Evolutionary conservation across 2,113 vertebrate genomes (phyloP).

Genomic region (Psittacus erithacus): DNA sequence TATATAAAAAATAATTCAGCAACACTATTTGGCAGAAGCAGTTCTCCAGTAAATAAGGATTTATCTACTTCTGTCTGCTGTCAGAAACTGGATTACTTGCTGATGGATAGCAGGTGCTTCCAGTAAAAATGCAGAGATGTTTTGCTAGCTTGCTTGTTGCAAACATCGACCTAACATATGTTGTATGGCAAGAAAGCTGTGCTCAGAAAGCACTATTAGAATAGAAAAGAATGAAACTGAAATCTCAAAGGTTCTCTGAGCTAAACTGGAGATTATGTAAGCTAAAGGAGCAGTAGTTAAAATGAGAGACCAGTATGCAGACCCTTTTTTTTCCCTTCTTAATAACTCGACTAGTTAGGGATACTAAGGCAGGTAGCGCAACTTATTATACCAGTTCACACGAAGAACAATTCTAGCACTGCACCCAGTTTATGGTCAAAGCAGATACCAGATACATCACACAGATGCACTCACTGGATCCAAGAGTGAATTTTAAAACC

Average conservation of each 20-base stretch:
- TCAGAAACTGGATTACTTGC: background rate
- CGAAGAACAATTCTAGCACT: background rate
- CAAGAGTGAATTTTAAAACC: no score
- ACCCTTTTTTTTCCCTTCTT: fast-evolving
- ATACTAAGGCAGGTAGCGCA: fast-evolving
- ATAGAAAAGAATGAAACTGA: background rate
- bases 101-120: conserved; percentile 6
- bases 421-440: fast-evolving
- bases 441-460: fast-evolving
- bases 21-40: background rate
- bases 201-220: background rate
- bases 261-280: background rate
- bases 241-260: background rate
- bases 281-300: background rate
- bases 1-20: background rate
- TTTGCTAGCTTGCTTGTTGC: background rate
- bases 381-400: fast-evolving
- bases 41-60: background rate
- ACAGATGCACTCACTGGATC: background rate
- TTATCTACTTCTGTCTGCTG: background rate
- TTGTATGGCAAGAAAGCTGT: background rate
- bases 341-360: background rate
- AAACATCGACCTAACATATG: background rate
- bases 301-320: background rate
- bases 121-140: background rate